Percentiles rank a stretch among this genome's conserved stretches.
phyloP scores from a whole-genome alignment of 1,140 invertebrate species.

The Atopsyche davidsoni region DNA sequence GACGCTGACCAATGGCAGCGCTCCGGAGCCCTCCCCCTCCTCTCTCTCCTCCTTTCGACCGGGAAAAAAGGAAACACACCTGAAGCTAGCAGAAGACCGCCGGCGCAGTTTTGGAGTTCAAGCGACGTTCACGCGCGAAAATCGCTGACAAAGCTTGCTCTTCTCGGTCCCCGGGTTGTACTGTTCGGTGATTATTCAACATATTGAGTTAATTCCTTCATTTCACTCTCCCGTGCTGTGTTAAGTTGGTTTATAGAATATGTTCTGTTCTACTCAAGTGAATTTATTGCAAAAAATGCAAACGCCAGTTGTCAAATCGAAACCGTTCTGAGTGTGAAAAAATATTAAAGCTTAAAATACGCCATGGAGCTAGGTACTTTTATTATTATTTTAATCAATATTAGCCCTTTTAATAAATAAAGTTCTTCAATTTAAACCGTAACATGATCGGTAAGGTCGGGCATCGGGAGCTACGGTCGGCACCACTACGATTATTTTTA shows the following conservation, averaged over 20 bases:
- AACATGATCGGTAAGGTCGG: too few species aligned
- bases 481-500: too few species aligned
- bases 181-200: constrained; percentile 2
- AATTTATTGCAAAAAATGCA: background rate
- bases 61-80: constrained; percentile 45
- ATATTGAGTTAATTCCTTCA: background rate
- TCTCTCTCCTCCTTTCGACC: constrained; percentile 2
- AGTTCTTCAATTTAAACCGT: too few species aligned
- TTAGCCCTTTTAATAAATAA: too few species aligned
- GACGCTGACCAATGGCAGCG: background rate
- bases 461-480: too few species aligned
- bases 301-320: background rate
- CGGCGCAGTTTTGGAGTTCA: constrained; percentile 36
- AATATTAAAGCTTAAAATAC: background rate
- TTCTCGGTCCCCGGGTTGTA: constrained; percentile 33
- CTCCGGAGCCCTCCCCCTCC: background rate
- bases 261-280: too few species aligned
- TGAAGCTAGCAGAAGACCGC: constrained; percentile 39
- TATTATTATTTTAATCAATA: too few species aligned
- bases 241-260: too few species aligned
- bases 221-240: background rate
- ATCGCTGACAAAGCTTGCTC: constrained; percentile 39
- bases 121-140: constrained; percentile 50
- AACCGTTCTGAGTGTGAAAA: background rate
- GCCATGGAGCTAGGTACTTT: too few species aligned